phyloP scores from a whole-genome alignment of 2,797 vertebrate genomes.

The Holocentrus rufus region DNA sequence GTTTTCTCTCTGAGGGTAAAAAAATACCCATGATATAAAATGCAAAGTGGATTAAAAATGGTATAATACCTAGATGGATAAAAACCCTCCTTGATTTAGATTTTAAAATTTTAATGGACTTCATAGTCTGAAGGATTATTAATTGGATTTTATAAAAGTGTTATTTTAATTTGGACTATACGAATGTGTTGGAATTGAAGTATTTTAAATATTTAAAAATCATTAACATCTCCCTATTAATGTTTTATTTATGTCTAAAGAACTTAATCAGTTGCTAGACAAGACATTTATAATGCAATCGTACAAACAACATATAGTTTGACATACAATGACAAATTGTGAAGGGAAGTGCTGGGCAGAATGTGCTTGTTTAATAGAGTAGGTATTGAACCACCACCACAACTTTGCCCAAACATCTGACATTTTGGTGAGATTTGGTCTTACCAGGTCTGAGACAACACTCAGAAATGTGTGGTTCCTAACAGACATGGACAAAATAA shows the following conservation, averaged over 20 bases:
- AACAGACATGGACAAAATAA: constrained; percentile 11
- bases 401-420: neutral
- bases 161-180: constrained; percentile 28
- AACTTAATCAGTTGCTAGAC: too few species aligned
- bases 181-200: constrained; percentile 38
- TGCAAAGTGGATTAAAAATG: neutral
- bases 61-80: constrained; percentile 11
- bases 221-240: neutral
- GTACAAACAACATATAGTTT: constrained; percentile 7
- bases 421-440: neutral
- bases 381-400: neutral
- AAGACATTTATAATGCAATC: too few species aligned
- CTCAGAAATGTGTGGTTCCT: neutral
- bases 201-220: neutral
- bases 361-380: neutral
- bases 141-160: neutral
- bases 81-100: constrained; percentile 2
- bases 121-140: neutral
- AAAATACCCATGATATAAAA: neutral
- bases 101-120: neutral
- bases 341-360: neutral
- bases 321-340: constrained; percentile 11
- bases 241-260: neutral
- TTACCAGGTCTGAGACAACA: neutral
- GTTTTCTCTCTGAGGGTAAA: neutral